phyloP scores from a whole-genome alignment of 2,113 vertebrate species.

The Myrmophylax atrothorax region DNA sequence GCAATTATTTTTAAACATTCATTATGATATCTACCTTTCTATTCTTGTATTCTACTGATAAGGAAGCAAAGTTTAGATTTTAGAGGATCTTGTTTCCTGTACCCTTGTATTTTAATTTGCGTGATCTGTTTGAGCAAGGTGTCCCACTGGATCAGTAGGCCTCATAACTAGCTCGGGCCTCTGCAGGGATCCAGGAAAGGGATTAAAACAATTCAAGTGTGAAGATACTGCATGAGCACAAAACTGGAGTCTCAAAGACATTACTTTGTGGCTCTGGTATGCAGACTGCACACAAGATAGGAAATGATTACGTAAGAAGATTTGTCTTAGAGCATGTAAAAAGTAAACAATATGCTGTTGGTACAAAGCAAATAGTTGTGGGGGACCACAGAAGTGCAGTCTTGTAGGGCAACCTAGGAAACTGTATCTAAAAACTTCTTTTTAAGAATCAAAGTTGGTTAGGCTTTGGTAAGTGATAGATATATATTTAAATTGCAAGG shows the following conservation, averaged over 20 bases:
- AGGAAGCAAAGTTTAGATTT: not conserved
- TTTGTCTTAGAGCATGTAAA: not conserved
- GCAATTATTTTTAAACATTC: not conserved
- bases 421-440: not conserved
- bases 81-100: not conserved
- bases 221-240: not conserved
- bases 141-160: not conserved
- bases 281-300: not conserved
- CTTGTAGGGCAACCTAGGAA: not conserved
- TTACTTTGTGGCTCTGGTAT: not conserved
- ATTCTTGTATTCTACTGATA: not conserved
- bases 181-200: not conserved
- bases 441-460: not conserved
- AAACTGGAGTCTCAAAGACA: not conserved
- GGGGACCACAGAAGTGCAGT: not conserved
- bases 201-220: not conserved
- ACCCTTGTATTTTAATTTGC: not conserved
- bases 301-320: not conserved
- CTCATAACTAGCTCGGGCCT: not conserved
- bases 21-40: not conserved
- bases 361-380: not conserved
- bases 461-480: not conserved
- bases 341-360: not conserved
- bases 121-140: not conserved
- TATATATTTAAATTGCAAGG: not conserved